Base-by-base conservation (phyloP, 2,888 invertebrate genomes). In the Athalia circularis region DNA sequence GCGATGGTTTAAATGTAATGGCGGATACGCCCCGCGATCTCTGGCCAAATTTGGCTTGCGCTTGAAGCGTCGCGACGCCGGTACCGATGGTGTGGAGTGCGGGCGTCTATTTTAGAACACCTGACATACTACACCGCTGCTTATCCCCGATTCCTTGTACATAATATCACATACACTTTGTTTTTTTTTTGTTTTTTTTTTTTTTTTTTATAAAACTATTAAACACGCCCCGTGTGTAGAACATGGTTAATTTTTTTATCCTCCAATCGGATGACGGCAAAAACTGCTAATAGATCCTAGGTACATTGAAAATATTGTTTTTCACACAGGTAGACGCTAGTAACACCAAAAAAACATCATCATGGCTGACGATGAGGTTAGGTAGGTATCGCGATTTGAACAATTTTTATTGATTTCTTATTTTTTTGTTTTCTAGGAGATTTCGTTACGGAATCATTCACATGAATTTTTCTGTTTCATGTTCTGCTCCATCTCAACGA, bases 301-400 rank as follows among this genome's bases (percentile, higher is more conserved):
- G 29, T 45, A n/a, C 15, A 61, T 29, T n/a, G 45, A 65, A 65
- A 11, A 7, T 45, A 47, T 65, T 43, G 13, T 65, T 93, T 93
- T 82, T 29, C 29, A 29, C 2, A 29, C 91, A 94, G 94, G 92
- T 92, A 93, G 92, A 91, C 91, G 91, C 90, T 91, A 90, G 88
- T 91, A 92, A 92, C 91, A 91, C 89, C 91, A 80, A 85, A 79
- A 48, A 75, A 84, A 87, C 85, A 84, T 81, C 93, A 95, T 90
- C 93, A 97, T 97, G 97, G 96, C 96, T 93, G 97, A 97, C 94
- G 97, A 97, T 94, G 97, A 97, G 93, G 96, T 96, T 93, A 96
- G 96, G 96, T 96, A 93, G 92, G 96, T 94, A 92, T 89, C 88
- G 76, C 76, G 54, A 72, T 29, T 29, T n/a, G n/a, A 13, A 77